Evolutionary conservation across 2,888 invertebrate genomes (phyloP).

Genomic region (Drosophila atripex): DNA sequence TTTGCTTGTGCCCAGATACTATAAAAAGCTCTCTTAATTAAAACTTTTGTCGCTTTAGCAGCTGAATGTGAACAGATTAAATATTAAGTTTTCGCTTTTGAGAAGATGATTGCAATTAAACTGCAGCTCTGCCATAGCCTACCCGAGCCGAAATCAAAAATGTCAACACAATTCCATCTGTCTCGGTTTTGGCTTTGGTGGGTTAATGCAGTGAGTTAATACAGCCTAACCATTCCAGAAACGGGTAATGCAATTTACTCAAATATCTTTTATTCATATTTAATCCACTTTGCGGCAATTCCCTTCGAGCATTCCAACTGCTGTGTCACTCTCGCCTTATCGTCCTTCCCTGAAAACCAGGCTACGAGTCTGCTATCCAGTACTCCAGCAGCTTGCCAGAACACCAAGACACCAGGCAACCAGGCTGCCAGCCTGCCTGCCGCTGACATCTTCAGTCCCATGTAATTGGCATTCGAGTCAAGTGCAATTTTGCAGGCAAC

Average conservation of each 20-base stretch:
- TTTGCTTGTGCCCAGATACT: constrained; percentile 19
- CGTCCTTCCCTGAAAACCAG: constrained; percentile 10
- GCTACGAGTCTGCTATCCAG: constrained; percentile 10
- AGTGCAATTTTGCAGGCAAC: constrained; percentile 74
- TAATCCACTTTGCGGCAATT: constrained; percentile 75
- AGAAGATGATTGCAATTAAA: constrained; percentile 9
- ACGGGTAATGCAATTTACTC: constrained; percentile 71
- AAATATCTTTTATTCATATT: constrained; percentile 78
- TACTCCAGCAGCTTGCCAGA: constrained; percentile 9
- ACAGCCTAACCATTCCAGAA: constrained; percentile 41
- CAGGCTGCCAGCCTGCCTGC: constrained; percentile 37
- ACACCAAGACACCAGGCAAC: not conserved
- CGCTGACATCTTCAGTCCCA: constrained; percentile 71
- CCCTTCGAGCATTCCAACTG: constrained; percentile 37
- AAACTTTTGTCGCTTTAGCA: constrained; percentile 43
- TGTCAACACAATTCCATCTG: constrained; percentile 33
- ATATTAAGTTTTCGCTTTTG: constrained; percentile 32
- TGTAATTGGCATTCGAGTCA: constrained; percentile 78
- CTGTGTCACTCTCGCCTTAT: constrained; percentile 34
- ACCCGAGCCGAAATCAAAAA: constrained; percentile 35
- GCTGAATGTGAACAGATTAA: constrained; percentile 34
- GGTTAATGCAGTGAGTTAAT: constrained; percentile 53
- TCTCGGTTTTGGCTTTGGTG: constrained; percentile 12
- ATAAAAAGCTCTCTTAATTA: constrained; percentile 51
- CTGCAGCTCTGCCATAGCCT: constrained; percentile 25